These are phyloP conservation scores for Diabrotica undecimpunctata DNA, from an alignment of 1,140 invertebrate species.

Conservation along the genomic window DNA sequence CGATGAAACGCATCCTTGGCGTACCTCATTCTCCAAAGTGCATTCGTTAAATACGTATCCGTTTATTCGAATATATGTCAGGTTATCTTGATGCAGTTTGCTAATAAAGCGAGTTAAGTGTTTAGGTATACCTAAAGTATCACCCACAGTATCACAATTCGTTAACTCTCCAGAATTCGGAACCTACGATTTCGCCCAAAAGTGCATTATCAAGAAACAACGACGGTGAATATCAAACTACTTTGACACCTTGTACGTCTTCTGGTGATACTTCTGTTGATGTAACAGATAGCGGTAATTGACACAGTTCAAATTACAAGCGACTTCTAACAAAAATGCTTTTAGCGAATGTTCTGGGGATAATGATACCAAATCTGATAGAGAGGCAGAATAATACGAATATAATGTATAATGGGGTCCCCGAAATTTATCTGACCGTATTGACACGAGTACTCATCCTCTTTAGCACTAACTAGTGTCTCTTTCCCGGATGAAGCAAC, in stretches of 20 bases:
- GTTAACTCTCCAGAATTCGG: constrained; percentile 49
- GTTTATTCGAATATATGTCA: no score
- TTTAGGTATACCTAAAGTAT: no score
- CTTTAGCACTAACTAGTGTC: constrained; percentile 19
- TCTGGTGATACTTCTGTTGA: neutral
- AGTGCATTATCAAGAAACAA: neutral
- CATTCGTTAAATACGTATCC: no score
- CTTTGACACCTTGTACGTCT: neutral
- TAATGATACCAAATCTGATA: constrained; percentile 29
- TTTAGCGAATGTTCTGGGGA: constrained; percentile 25
- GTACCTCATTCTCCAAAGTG: no score
- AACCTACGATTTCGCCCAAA: constrained; percentile 35
- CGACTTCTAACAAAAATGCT: constrained; percentile 30
- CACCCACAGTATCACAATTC: no score
- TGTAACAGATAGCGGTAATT: constrained; percentile 14
- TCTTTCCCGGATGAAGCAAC: constrained; percentile 15
- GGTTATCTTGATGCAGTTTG: no score
- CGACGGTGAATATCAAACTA: neutral
- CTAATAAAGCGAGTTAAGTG: no score
- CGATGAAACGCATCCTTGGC: no score
- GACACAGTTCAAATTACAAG: constrained; percentile 31
- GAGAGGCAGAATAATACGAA: constrained; percentile 53
- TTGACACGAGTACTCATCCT: constrained; percentile 63
- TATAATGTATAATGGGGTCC: no score
- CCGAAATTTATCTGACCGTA: constrained; percentile 88